These are phyloP conservation scores for Colius striatus DNA, from an alignment of 2,113 vertebrate species.

Conservation along the genomic window DNA sequence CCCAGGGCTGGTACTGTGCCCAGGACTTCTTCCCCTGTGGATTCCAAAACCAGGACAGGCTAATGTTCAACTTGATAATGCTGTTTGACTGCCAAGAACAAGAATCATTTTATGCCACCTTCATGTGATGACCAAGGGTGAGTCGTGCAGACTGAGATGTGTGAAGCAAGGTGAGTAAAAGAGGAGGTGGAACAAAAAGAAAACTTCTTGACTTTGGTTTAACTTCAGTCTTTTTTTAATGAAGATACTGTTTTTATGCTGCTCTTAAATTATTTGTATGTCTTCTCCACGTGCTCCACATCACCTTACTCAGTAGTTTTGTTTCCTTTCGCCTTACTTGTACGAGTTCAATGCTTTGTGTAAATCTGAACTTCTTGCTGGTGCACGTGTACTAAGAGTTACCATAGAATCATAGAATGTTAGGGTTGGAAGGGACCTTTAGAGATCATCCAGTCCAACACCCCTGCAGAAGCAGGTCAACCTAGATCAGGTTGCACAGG, in stretches of 20 bases:
- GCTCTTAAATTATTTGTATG: neutral
- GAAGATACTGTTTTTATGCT: neutral
- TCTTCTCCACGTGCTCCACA: neutral
- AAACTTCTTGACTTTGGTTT: neutral
- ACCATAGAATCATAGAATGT: too few relatives aligned
- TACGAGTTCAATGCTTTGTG: neutral
- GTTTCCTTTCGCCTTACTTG: neutral
- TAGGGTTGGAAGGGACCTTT: too few relatives aligned
- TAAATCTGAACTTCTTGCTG: neutral
- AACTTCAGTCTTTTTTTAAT: neutral
- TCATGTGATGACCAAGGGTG: neutral
- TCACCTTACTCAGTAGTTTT: neutral
- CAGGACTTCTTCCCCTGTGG: neutral
- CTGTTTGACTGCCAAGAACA: neutral
- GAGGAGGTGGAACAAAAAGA: neutral
- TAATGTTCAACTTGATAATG: neutral
- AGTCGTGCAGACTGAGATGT: fast-evolving
- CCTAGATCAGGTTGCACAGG: too few relatives aligned
- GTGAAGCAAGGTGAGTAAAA: neutral
- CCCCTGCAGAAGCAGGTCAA: too few relatives aligned
- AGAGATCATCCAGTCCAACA: too few relatives aligned
- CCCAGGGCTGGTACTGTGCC: fast-evolving
- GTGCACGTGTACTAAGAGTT: neutral
- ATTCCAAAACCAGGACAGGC: neutral
- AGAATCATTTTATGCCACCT: neutral